Evolutionary conservation across 2,888 invertebrate genomes (phyloP), one percentile per base, ranked within the genome.

Genomic region (Tortricodes alternella): DNA sequence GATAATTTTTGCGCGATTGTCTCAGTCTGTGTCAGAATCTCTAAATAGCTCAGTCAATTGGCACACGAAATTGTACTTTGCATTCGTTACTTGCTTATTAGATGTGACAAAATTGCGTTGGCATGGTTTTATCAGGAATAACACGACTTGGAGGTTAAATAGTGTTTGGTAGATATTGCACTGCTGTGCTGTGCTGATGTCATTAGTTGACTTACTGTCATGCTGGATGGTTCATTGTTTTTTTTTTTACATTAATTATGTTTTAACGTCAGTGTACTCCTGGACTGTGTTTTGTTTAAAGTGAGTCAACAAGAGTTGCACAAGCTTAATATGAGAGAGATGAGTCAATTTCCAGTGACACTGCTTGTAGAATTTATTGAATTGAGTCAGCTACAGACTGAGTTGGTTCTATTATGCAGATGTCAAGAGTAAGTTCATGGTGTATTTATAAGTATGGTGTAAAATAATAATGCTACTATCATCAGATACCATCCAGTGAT

Each of bases 1-100:
- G 18, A 19, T 24, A 24, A 41, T 41, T 48, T 48, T 53, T 48
- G 48, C 35, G 52, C 57, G 49, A 15, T 57, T 23, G 8, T 13
- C 3, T 2, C 21, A 19, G n/a, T 15, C 6, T 55, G 19, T 49
- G 55, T 56, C 48, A 56, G 9, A 24, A 13, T 11, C 49, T 56
- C 41, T 43, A 56, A 56, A 56, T 56, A 56, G 49, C 35, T 7
- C 8, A 5, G 2, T 4, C 2, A 4, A 8, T 46, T 21, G 49
- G 37, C 43, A 43, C 18, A 13, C 43, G 35, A 56, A 37, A 43
- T 13, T 8, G 8, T n/a, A 16, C 49, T 16, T 37, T 55, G 35
- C 4, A 6, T 7, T 21, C 21, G 19, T 39, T 29, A 21, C 1
- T 21, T 7, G 21, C 1, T 2, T 21, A 8, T 8, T 32, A 9